Evolutionary conservation across 1,140 invertebrate species (phyloP).

Genomic region (Epicauta chinensis): DNA sequence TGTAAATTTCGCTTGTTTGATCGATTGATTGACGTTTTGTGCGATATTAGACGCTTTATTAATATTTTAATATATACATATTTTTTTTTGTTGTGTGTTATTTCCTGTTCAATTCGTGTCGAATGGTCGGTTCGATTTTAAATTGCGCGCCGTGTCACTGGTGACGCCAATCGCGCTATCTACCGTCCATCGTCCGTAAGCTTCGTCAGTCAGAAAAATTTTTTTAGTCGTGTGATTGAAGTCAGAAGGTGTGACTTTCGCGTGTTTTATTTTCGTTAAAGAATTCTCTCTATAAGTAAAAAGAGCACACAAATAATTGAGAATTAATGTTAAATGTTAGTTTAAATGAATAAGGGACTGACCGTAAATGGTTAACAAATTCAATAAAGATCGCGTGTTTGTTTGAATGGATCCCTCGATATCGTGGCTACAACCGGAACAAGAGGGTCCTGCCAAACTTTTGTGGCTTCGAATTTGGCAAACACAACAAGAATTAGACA

Average conservation of each 20-base stretch:
- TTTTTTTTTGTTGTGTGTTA: too few species aligned
- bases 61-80: too few species aligned
- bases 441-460: conserved; percentile 88
- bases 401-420: conserved; percentile 89
- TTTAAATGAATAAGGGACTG: too few species aligned
- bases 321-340: too few species aligned
- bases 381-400: too few species aligned
- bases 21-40: too few species aligned
- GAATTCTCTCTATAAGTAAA: background rate
- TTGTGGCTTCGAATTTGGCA: conserved; percentile 92
- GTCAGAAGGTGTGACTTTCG: conserved; percentile 36
- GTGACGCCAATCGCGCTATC: conserved; percentile 17
- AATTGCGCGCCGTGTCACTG: conserved; percentile 9
- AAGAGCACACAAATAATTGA: too few species aligned
- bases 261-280: conserved; percentile 28
- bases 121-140: background rate
- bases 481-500: conserved; percentile 62
- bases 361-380: too few species aligned
- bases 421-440: conserved; percentile 95
- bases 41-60: too few species aligned
- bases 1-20: too few species aligned
- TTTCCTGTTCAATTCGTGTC: too few species aligned
- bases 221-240: conserved; percentile 34
- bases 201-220: conserved; percentile 24
- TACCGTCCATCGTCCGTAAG: conserved; percentile 17